A percentile compares a stretch with the other conserved stretches of the same genome.
Evolutionary conservation across 2,888 invertebrate species (phyloP).

Genomic region (Eupithecia exiguata): DNA sequence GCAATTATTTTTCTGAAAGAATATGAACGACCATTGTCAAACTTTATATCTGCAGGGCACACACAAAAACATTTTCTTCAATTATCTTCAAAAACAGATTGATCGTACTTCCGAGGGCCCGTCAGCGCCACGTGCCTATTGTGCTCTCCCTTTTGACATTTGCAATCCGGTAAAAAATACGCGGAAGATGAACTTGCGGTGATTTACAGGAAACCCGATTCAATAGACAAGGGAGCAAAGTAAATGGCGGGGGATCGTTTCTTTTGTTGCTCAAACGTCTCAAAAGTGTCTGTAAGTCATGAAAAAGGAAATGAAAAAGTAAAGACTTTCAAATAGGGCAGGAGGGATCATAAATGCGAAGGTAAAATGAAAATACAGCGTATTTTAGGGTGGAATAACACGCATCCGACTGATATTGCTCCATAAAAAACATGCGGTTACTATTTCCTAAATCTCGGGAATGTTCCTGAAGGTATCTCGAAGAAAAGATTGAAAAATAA

Average conservation of each 20-base stretch:
- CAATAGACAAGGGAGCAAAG: slow-evolving; percentile 42
- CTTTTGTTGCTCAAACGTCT: slow-evolving; percentile 35
- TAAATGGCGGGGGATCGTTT: slow-evolving; percentile 28
- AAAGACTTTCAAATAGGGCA: slow-evolving; percentile 11
- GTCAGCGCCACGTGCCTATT: slow-evolving; percentile 47
- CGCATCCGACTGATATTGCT: slow-evolving; percentile 14
- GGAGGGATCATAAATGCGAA: slow-evolving; percentile 4
- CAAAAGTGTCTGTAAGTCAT: slow-evolving; percentile 27
- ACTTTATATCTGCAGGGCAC: slow-evolving; percentile 18
- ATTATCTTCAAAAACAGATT: slow-evolving; percentile 51
- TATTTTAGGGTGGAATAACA: slow-evolving; percentile 12
- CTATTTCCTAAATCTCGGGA: neutral
- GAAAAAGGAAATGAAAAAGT: slow-evolving; percentile 26
- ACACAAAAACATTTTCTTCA: slow-evolving; percentile 42
- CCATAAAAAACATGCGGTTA: slow-evolving; percentile 12
- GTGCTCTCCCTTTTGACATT: slow-evolving; percentile 55
- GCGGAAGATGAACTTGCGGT: slow-evolving; percentile 37
- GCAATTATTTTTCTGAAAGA: neutral
- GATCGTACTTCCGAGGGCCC: slow-evolving; percentile 53
- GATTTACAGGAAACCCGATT: slow-evolving; percentile 40
- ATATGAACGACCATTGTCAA: neutral
- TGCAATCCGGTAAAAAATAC: slow-evolving; percentile 51
- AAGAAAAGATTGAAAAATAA: neutral
- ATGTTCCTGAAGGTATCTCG: neutral
- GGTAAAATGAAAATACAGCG: slow-evolving; percentile 9